Base-by-base conservation (phyloP, 2,113 vertebrate genomes). In the Gobius niger region DNA sequence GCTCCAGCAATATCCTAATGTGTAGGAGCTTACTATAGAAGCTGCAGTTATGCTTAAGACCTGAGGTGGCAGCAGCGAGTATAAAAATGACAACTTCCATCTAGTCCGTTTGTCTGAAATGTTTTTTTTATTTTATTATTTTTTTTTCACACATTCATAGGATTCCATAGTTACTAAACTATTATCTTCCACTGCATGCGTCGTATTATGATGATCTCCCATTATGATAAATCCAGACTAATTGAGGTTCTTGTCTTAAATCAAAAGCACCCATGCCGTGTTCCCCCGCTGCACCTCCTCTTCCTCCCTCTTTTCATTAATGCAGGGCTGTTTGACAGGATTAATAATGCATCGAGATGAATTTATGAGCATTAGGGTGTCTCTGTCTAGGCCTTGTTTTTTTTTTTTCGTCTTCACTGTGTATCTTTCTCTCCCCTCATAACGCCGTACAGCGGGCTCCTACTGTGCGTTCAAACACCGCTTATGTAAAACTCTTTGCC, bases 331-430 rank as follows among this genome's bases (percentile, higher is more conserved):
- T 88, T 83, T 82, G 81, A 83, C 11, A 47, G 59, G 68, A 76
- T 83, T 78, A 84, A 79, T 88, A 87, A 90, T 88, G 70, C 81
- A 90, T 82, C 57, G 52, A 64, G 72, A 88, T 84, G 65, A 41
- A 77, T 72, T 83, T 67, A 67, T 74, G 68, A 84, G 81, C 85
- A 80, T 83, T 73, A 72, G 74, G 18, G 64, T 74, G 75, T 84
- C 83, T 72, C 72, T 54, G 77, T 71, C 71, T 34, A 51, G 47
- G 14, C 77, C 76, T 74, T 51, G 80, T 83, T 61, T 78, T 59
- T 67, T 78, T 59, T 67, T 47, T 34, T 34, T 2, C 24, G 24
- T 34, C 24, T 34, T 34, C 24, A 13, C 63, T 63, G 9, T 34
- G 41, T 54, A 34, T 47, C 62, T 79, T 60, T 70, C 50, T 52